Evolutionary conservation across 2,888 invertebrate species (phyloP).

Genomic region (Podotricha telesiphe): DNA sequence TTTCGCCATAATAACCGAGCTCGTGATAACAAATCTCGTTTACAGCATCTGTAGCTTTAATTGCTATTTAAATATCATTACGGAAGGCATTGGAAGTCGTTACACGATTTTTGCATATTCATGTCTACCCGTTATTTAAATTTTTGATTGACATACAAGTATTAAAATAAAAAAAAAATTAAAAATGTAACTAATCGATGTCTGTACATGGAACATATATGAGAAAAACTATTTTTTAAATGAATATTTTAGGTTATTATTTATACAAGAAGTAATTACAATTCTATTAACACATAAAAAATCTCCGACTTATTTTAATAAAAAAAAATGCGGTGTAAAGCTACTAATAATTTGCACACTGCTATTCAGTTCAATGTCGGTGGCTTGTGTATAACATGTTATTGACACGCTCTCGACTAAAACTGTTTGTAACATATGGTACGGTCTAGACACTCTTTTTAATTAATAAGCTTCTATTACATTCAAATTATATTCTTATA

Average conservation of each 20-base stretch:
- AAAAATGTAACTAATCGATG: too few relatives aligned
- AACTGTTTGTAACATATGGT: constrained; percentile 23
- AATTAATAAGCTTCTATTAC: too few relatives aligned
- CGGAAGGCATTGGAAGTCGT: background rate
- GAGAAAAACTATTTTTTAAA: too few relatives aligned
- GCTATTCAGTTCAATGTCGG: constrained; percentile 41
- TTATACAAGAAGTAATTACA: too few relatives aligned
- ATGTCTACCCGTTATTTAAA: background rate
- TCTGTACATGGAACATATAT: too few relatives aligned
- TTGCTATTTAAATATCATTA: constrained; percentile 16
- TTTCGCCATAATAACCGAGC: background rate
- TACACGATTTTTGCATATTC: constrained; percentile 4
- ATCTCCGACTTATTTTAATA: background rate
- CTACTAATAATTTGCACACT: constrained; percentile 24
- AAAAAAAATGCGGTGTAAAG: background rate
- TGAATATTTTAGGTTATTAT: too few relatives aligned
- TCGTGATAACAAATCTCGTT: constrained; percentile 6
- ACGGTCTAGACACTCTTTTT: background rate
- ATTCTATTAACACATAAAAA: too few relatives aligned
- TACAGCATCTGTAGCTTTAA: constrained; percentile 17
- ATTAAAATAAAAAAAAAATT: too few relatives aligned
- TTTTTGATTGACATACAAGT: background rate
- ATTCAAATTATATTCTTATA: too few relatives aligned
- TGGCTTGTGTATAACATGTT: constrained; percentile 21
- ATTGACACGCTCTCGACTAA: constrained; percentile 15